Evolutionary conservation across 2,113 vertebrate species (phyloP), one percentile per base, ranked within the genome.

Genomic region (Columba janthina): DNA sequence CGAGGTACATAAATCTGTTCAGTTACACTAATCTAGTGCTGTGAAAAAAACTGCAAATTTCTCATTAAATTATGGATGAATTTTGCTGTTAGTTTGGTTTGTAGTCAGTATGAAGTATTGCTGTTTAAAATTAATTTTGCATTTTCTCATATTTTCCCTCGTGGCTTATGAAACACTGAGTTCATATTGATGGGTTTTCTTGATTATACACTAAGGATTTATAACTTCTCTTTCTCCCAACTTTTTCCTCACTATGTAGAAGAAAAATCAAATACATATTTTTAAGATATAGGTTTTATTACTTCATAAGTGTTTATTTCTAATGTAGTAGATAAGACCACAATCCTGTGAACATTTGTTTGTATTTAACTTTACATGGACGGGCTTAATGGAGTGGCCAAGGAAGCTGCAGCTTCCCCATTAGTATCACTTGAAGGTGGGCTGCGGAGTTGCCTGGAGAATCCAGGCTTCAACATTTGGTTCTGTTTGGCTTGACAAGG

Each of bases 1-100:
- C 64, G 67, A 46, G 4, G 24, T 83, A 74, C 64, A 90, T 94
- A 93, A 96, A 95, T 95, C 85, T 94, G 69, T 89, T 95, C 82
- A 36, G 29, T 88, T 86, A 74, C 1, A 2, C 32, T 74, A 80
- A 90, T 81, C 75, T 60, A 71, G 56, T 1, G 1, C 42, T 2
- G 2, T 76, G 67, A 75, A 89, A 73, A 89, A 69, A n/a, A 31
- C 6, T 66, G 22, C 54, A 85, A 26, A 15, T 88, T 85, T 79
- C 40, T 72, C n/a, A 18, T 91, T 85, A 88, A 87, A 79, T 96
- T 85, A 83, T 80, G 61, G 29, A 77, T 48, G 32, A 88, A 77
- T 67, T 93, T 95, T 73, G 16, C 36, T 85, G 66, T 66, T 95
- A 67, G 64, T 80, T 92, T 91, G 32, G 34, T 72, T 67, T 67